Evolutionary conservation across 2,113 vertebrate genomes (phyloP), one percentile per base, ranked within the genome.

Genomic region (Lontra canadensis): DNA sequence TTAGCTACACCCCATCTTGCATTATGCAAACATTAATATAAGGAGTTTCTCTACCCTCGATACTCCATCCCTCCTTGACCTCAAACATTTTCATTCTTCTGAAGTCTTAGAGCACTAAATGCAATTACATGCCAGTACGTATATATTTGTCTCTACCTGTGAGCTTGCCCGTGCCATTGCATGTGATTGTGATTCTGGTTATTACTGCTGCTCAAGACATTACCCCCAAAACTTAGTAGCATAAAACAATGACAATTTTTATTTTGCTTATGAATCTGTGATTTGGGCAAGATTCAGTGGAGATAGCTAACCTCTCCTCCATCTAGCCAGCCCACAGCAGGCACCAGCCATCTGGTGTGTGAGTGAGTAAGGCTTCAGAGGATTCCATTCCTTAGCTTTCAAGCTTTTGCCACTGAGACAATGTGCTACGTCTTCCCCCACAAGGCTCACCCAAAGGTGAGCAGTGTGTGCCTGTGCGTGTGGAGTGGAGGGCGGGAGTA

Each of bases 151-250:
- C 85, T 65, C 67, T 31, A 52, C 39, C 36, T 80, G 14, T 59
- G 20, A 86, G 55, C 39, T 2, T 59, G 31, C 10, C 74, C 85
- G 7, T 87, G 59, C 25, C 82, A 42, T 25, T 67, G 23, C 25
- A 29, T 71, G 65, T 87, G 59, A 52, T 93, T 55, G 42, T 87
- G 49, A 52, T 95, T 90, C n/a, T 87, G 17, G 7, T 91, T 95
- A 71, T 95, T 74, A 74, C 13, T 80, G n/a, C 34, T 67, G 4
- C 39, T 76, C 34, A 81, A 96, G 85, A 83, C 87, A 93, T 93
- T 34, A 71, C 8, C 25, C 20, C 42, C 15, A 82, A 84, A 93
- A 83, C 44, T 63, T n/a, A 85, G 36, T 81, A n/a, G 71, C 23
- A 0, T 92, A 39, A 47, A 94, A 84, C 42, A 84, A 88, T 71